phyloP scores from a whole-genome alignment of 2,888 invertebrate genomes.

The Eucera pruinosa region DNA sequence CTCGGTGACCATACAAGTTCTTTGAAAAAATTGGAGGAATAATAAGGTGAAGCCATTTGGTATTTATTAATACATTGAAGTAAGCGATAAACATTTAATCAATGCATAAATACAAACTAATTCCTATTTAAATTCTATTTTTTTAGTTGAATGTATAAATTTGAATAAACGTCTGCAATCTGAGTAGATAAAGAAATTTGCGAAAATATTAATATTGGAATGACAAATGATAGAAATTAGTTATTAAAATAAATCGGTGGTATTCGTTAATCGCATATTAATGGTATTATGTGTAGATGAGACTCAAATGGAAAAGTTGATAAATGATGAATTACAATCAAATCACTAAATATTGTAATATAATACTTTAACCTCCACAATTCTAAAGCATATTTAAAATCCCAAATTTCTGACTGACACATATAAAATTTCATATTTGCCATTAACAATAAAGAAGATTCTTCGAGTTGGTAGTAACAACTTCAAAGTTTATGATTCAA shows the following conservation, averaged over 20 bases:
- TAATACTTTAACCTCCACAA: neutral
- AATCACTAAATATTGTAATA: neutral
- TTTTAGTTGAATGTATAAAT: too few relatives aligned
- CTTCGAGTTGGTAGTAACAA: neutral
- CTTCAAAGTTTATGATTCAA: too few relatives aligned
- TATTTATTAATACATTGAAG: neutral
- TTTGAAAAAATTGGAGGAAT: neutral
- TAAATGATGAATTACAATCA: neutral
- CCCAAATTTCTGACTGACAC: too few relatives aligned
- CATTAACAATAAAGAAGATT: neutral
- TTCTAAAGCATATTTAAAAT: neutral
- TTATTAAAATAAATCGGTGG: neutral
- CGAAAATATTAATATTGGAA: too few relatives aligned
- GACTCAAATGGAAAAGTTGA: neutral
- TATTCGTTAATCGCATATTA: too few relatives aligned
- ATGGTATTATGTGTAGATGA: too few relatives aligned
- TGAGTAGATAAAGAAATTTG: too few relatives aligned
- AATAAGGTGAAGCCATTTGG: neutral
- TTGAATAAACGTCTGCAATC: too few relatives aligned
- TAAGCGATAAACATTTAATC: too few relatives aligned
- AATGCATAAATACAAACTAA: too few relatives aligned
- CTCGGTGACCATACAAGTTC: neutral
- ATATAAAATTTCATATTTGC: too few relatives aligned
- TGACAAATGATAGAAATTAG: neutral
- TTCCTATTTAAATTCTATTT: too few relatives aligned